Percentiles rank a stretch among this genome's conserved stretches.
Evolutionary conservation across 2,888 invertebrate species (phyloP).

Genomic region (Sepioteuthis lessoniana): DNA sequence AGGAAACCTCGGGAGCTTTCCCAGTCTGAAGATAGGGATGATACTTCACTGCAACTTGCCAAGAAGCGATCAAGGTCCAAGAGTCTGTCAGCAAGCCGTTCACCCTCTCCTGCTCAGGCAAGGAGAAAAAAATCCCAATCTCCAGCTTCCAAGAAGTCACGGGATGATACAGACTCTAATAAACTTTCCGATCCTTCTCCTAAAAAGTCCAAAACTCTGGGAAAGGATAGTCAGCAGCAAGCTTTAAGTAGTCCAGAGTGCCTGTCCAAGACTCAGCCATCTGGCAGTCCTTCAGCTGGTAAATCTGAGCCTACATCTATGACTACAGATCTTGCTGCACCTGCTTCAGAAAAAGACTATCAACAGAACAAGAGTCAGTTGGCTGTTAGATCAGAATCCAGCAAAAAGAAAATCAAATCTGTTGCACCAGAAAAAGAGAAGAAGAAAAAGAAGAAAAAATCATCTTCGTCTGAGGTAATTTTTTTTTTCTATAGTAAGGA

Average conservation of each 20-base stretch:
- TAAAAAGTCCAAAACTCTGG: conserved; percentile 39
- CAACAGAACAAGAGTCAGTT: neutral
- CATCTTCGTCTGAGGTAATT: conserved; percentile 24
- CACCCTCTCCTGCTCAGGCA: conserved; percentile 49
- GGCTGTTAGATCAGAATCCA: neutral
- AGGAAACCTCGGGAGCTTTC: conserved; percentile 49
- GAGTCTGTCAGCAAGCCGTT: conserved; percentile 42
- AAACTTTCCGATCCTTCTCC: neutral
- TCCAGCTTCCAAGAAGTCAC: conserved; percentile 23
- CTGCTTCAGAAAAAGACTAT: neutral
- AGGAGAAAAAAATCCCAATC: conserved; percentile 49
- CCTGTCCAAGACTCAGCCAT: neutral
- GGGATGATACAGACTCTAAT: conserved; percentile 44
- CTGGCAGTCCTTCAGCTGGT: neutral
- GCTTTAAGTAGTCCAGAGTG: neutral
- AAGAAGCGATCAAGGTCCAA: conserved; percentile 47
- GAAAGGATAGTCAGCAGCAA: neutral
- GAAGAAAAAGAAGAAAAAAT: conserved; percentile 45
- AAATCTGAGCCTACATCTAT: neutral
- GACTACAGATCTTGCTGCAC: neutral
- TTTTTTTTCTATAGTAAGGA: no score
- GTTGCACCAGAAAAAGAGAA: conserved; percentile 19
- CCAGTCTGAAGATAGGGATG: conserved; percentile 52
- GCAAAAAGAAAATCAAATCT: conserved; percentile 24
- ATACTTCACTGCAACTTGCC: conserved; percentile 49